phyloP scores from a whole-genome alignment of 2,888 invertebrate species.

The Chalcosyrphus nemorum region DNA sequence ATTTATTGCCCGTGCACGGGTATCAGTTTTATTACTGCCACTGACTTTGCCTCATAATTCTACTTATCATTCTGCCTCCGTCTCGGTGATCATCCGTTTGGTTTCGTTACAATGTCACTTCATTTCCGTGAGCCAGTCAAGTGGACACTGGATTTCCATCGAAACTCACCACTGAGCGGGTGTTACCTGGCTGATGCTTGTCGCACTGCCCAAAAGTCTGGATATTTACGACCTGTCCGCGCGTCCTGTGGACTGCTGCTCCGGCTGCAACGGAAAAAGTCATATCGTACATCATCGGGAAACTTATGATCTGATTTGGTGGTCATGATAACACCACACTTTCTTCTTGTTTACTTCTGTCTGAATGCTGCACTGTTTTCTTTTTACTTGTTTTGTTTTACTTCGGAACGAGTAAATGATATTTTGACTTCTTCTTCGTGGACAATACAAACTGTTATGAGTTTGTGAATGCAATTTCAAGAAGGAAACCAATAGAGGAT shows the following conservation, averaged over 20 bases:
- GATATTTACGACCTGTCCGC: constrained; percentile 66
- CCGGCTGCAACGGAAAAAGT: constrained; percentile 57
- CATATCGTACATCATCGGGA: constrained; percentile 65
- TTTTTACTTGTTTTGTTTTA: too few species aligned
- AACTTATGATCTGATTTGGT: constrained; percentile 64
- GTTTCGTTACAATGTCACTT: constrained; percentile 65
- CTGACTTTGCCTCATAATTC: constrained; percentile 62
- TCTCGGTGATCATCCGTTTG: constrained; percentile 65
- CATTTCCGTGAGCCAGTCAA: constrained; percentile 67
- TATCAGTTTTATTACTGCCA: constrained; percentile 72
- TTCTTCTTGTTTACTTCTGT: constrained; percentile 15
- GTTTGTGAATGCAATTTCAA: constrained; percentile 22
- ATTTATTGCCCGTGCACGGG: constrained; percentile 56
- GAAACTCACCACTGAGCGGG: constrained; percentile 58
- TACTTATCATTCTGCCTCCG: constrained; percentile 64
- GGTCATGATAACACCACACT: constrained; percentile 44
- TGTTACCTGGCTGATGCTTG: constrained; percentile 49
- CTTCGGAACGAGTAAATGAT: constrained; percentile 6
- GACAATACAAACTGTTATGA: too few species aligned
- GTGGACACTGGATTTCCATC: constrained; percentile 64
- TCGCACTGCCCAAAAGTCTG: constrained; percentile 53
- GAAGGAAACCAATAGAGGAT: constrained; percentile 17
- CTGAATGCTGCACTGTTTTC: too few species aligned
- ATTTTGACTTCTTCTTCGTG: constrained; percentile 25
- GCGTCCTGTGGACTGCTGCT: constrained; percentile 45